Conservation (phyloP, 92 coral and sea anemone genomes). For the Isaurus tuberculatus region DNA sequence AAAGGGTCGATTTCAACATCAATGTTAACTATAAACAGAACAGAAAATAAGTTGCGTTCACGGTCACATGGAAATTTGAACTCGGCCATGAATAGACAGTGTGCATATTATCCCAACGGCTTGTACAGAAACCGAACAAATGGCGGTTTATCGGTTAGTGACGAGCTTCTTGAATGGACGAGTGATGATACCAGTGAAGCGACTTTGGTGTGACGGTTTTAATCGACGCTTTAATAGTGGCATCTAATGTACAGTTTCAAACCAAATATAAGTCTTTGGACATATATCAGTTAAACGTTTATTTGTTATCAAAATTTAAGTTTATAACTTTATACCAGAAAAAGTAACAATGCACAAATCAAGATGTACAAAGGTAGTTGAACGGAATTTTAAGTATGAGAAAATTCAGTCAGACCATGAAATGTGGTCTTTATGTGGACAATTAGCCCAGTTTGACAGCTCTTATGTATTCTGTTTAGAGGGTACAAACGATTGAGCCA, state of each 20-base stretch:
- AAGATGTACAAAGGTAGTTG: neutral
- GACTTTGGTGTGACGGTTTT: slow-evolving; percentile 63
- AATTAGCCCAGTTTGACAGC: neutral
- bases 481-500: too few relatives aligned
- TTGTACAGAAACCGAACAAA: slow-evolving; percentile 61
- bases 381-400: neutral
- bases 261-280: neutral
- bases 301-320: neutral
- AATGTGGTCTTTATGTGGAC: neutral
- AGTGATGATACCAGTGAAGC: slow-evolving; percentile 72
- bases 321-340: neutral
- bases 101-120: slow-evolving; percentile 60
- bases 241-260: slow-evolving; percentile 2
- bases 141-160: slow-evolving; percentile 70
- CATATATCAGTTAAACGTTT: neutral
- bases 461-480: too few relatives aligned
- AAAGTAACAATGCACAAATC: neutral
- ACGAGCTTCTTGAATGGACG: slow-evolving; percentile 78
- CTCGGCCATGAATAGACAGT: slow-evolving; percentile 64
- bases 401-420: neutral
- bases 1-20: slow-evolving; percentile 77
- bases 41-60: slow-evolving; percentile 30
- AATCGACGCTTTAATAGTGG: neutral
- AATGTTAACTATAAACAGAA: slow-evolving; percentile 50
- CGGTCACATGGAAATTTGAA: slow-evolving; percentile 44